A percentile compares a stretch with the other conserved stretches of the same genome.
These are phyloP conservation scores for Acipenser transmontanus DNA, from an alignment of 2,797 vertebrate genomes.

Conservation along the genomic window DNA sequence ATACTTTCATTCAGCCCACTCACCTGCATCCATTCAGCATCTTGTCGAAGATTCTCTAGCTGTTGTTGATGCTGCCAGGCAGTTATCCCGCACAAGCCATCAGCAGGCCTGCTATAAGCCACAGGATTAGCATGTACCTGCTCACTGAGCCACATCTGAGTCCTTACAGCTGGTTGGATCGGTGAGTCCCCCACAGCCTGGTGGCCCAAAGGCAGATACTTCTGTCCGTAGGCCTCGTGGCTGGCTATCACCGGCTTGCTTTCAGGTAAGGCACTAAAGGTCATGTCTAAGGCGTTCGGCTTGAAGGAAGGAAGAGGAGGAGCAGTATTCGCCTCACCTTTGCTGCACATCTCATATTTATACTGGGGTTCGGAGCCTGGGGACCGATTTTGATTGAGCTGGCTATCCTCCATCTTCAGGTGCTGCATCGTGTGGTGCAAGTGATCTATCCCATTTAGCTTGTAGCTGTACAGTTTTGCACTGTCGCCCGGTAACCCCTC, in stretches of 20 bases:
- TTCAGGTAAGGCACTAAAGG: constrained; percentile 76
- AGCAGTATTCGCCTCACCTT: constrained; percentile 45
- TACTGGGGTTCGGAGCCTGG: constrained; percentile 64
- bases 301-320: constrained; percentile 52
- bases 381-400: constrained; percentile 54
- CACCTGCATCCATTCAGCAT: constrained; percentile 69
- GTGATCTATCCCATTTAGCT: constrained; percentile 52
- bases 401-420: constrained; percentile 53
- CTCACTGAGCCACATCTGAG: constrained; percentile 92
- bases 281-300: constrained; percentile 74
- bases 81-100: constrained; percentile 41
- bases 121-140: constrained; percentile 73
- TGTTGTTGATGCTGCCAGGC: constrained; percentile 63
- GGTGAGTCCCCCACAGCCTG: constrained; percentile 68
- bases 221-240: constrained; percentile 49
- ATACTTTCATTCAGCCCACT: constrained; percentile 22
- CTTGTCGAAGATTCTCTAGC: constrained; percentile 48
- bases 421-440: constrained; percentile 57
- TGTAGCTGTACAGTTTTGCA: constrained; percentile 47
- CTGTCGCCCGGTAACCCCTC: constrained; percentile 56
- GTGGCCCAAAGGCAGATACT: constrained; percentile 55
- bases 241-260: constrained; percentile 43
- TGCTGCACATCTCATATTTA: constrained; percentile 61
- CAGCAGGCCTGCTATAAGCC: constrained; percentile 63
- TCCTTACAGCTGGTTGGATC: constrained; percentile 78